Base-by-base conservation (phyloP, 2,888 invertebrate species). In the Lathronympha strigana region DNA sequence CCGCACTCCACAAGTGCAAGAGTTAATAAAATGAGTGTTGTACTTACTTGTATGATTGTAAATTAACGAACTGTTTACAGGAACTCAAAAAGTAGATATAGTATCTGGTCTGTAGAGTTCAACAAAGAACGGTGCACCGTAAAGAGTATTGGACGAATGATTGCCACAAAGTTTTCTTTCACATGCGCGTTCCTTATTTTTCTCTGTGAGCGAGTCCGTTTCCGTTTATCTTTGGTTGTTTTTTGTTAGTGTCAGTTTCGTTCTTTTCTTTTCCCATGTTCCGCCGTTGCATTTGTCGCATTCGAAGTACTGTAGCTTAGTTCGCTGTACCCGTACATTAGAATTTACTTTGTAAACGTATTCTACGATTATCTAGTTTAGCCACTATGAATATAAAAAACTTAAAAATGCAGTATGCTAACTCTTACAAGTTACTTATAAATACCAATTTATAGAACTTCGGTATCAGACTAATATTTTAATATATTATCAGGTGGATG, bases 211-310 rank as follows among this genome's bases (percentile, higher is more conserved):
- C 86, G 83, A 78, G 83, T 84, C 87, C 84, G 86, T 85, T 90
- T 89, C 87, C 86, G 88, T 87, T 89, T 90, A 90, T 89, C 88
- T 88, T 87, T 83, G 82, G 81, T 82, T 80, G 77, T 85, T 87
- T 87, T 89, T 87, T 86, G 84, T 83, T 81, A 78, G 79, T 78
- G 80, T 82, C 80, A 82, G 83, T 84, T 85, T 80, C 81, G 84
- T 85, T 86, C 77, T 78, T 85, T 84, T 81, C 79, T 83, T 85
- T 86, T 85, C 83, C 84, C 79, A 84, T 85, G 85, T 85, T 84
- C 79, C 74, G 78, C 78, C 77, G 83, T 76, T 81, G 86, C 83
- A 85, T 84, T 87, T 80, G 82, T 81, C 78, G 81, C 78, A 81
- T 77, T 76, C 78, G 76, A 79, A 77, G 76, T 74, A 73, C 77